phyloP scores from a whole-genome alignment of 1,140 invertebrate species.

The Danaus plexippus region DNA sequence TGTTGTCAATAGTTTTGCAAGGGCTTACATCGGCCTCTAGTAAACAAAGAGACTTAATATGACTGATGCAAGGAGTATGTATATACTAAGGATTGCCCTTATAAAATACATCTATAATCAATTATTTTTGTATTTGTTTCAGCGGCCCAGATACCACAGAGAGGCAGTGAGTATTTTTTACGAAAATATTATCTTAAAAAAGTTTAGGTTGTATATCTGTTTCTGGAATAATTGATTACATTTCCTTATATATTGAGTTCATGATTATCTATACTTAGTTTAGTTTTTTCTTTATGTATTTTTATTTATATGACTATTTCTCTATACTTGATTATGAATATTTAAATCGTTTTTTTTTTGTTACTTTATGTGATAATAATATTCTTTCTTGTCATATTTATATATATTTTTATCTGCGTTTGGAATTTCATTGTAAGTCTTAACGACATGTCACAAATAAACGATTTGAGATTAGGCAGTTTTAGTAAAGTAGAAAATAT shows the following conservation, averaged over 20 bases:
- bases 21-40: constrained; percentile 29
- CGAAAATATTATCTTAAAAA: constrained; percentile 3
- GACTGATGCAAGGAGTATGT: neutral
- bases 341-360: constrained; percentile 11
- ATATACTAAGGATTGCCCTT: no score
- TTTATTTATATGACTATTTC: neutral
- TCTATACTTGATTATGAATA: constrained; percentile 1
- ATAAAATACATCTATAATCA: no score
- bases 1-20: constrained; percentile 51
- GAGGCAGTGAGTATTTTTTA: constrained; percentile 81
- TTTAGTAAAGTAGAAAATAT: no score
- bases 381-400: no score
- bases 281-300: constrained; percentile 14
- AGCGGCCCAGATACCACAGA: constrained; percentile 91
- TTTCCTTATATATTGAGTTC: no score
- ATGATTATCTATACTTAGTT: neutral
- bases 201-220: no score
- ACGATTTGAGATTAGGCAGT: no score
- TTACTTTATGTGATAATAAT: no score
- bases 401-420: no score
- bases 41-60: neutral
- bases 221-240: no score
- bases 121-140: constrained; percentile 74
- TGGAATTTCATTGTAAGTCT: no score
- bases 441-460: no score